phyloP scores from a whole-genome alignment of 2,888 invertebrate species.

The Dynastes grantii region DNA sequence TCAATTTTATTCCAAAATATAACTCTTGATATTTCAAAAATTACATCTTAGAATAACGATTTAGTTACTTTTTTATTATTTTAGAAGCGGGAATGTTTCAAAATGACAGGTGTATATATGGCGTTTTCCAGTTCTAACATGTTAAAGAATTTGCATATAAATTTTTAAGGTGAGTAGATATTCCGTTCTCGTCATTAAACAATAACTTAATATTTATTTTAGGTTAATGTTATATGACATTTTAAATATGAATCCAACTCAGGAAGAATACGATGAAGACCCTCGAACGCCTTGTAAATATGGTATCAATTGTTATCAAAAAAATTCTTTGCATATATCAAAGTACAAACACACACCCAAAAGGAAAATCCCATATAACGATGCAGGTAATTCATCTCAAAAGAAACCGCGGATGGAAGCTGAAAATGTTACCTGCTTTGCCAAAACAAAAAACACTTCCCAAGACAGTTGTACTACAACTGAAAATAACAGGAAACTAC shows the following conservation, averaged over 20 bases:
- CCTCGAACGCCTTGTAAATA: slow-evolving; percentile 81
- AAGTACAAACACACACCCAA: slow-evolving; percentile 84
- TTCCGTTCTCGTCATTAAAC: too few relatives aligned
- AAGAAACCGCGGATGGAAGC: slow-evolving; percentile 35
- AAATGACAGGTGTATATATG: too few relatives aligned
- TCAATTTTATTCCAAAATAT: too few relatives aligned
- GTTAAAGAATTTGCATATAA: background rate
- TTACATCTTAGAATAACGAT: too few relatives aligned
- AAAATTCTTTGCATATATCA: slow-evolving; percentile 81
- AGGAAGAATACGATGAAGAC: slow-evolving; percentile 61
- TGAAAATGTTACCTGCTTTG: background rate
- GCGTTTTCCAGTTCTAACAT: too few relatives aligned
- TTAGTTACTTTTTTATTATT: too few relatives aligned
- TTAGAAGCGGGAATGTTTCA: too few relatives aligned
- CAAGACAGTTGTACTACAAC: background rate
- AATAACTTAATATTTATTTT: background rate
- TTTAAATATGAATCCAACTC: slow-evolving; percentile 28
- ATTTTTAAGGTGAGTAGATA: background rate
- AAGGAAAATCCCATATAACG: slow-evolving; percentile 55
- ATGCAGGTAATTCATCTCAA: slow-evolving; percentile 47
- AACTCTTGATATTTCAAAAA: too few relatives aligned
- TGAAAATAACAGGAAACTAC: background rate
- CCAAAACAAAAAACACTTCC: background rate
- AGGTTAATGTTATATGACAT: background rate
- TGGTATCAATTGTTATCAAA: slow-evolving; percentile 86